These are phyloP conservation scores for Glaucomys volans DNA, from an alignment of 2,113 vertebrate genomes.

Conservation along the genomic window DNA sequence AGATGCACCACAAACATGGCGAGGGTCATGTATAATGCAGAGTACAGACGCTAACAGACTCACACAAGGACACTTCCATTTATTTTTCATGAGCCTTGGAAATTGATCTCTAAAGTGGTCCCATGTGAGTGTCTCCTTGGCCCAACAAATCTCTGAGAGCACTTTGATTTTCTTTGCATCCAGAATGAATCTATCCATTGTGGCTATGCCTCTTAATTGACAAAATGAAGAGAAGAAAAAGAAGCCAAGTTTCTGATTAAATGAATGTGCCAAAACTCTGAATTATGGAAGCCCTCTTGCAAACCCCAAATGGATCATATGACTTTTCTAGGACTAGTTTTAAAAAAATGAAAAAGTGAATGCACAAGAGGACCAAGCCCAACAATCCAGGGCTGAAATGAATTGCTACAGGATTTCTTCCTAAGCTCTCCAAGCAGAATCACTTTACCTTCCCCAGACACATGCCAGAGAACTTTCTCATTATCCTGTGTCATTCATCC, in stretches of 20 bases:
- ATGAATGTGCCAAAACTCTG: slow-evolving; percentile 37
- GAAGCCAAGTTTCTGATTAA: slow-evolving; percentile 59
- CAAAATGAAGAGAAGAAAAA: slow-evolving; percentile 59
- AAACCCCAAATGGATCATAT: slow-evolving; percentile 43
- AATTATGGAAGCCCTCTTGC: slow-evolving; percentile 53
- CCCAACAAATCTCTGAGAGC: slow-evolving; percentile 44
- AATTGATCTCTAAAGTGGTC: slow-evolving; percentile 76
- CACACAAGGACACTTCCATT: slow-evolving; percentile 76
- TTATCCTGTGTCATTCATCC: background rate
- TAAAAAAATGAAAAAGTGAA: background rate
- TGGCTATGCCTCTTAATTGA: slow-evolving; percentile 46
- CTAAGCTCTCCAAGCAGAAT: background rate
- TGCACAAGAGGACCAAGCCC: background rate
- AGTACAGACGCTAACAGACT: slow-evolving; percentile 63
- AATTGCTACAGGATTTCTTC: slow-evolving; percentile 34
- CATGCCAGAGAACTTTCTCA: background rate
- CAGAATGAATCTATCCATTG: slow-evolving; percentile 40
- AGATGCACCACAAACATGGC: background rate
- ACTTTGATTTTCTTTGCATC: slow-evolving; percentile 65
- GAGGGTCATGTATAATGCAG: slow-evolving; percentile 66
- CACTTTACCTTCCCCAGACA: background rate
- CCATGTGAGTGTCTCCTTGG: slow-evolving; percentile 70
- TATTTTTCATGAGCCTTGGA: slow-evolving; percentile 81
- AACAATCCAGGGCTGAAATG: background rate
- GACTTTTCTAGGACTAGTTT: slow-evolving; percentile 26